Evolutionary conservation across 2,888 invertebrate genomes (phyloP), one percentile per base, ranked within the genome.

Genomic region (Agrochola litura): DNA sequence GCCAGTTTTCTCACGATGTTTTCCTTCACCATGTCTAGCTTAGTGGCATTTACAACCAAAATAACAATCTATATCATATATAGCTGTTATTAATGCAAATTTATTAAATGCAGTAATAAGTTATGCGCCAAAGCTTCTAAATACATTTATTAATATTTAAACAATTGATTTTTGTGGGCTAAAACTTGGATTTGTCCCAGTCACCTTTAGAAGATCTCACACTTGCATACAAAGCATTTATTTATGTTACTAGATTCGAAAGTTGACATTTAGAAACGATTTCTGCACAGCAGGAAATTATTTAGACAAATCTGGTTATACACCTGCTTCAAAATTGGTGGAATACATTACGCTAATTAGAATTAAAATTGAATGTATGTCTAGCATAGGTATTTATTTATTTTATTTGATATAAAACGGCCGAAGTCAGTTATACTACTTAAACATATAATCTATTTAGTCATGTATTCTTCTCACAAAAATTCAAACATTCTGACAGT

Each of bases 61-160:
- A 60, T 6, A 25, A 30, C 16, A 16, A 30, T 58, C 14, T 2
- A 0, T 46, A 22, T 37, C 37, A 37, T 37, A 37, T 37, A 37
- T 37, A 58, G 19, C 19, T 25, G 16, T 19, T 25, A 25, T 25
- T 14, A 14, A 66, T 49, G 73, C 43, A 14, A 66, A 56, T 79
- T 19, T 54, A 19, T 16, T 37, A 46, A 46, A 8, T 41, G 54
- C 19, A 0, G 14, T 16, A 78, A 41, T 41, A 46, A 19, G 46
- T 56, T 66, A 56, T 54, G 46, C 46, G 0, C 16, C 25, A 54
- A 46, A 56, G 19, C 9, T 65, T 46, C 73, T 14, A 66, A 30
- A 80, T 66, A 66, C 37, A 79, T 65, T 12, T 25, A 65, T 79
- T 58, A 46, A 78, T 12, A 69, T 77, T 77, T 65, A 54, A 58